A percentile compares a stretch with the other conserved stretches of the same genome.
Conservation (phyloP, 1,140 invertebrate species). For the Melipona quadrifasciata region DNA sequence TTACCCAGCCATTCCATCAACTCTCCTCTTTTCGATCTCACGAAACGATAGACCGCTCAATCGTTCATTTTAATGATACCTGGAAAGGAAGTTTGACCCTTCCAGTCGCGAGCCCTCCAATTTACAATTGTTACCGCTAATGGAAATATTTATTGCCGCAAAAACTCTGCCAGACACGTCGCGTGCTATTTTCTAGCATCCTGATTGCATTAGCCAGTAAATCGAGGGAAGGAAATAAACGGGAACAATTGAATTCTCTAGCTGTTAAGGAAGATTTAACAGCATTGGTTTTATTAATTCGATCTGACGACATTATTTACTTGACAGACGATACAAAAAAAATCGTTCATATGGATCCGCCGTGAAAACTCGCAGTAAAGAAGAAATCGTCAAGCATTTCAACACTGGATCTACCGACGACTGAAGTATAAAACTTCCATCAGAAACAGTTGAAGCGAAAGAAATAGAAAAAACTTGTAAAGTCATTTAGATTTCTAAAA, state of each 20-base stretch:
- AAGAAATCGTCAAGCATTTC: no score
- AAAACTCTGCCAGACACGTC: neutral
- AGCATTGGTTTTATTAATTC: neutral
- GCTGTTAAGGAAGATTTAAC: no score
- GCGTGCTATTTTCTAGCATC: neutral
- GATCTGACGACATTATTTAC: no score
- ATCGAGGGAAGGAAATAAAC: neutral
- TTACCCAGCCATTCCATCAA: neutral
- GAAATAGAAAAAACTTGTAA: no score
- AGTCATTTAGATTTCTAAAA: no score
- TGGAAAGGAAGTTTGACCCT: slow-evolving; percentile 9
- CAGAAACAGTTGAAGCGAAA: no score
- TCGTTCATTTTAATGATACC: slow-evolving; percentile 42
- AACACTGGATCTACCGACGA: no score
- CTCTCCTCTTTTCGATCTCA: slow-evolving; percentile 8
- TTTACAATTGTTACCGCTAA: slow-evolving; percentile 29
- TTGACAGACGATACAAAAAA: no score
- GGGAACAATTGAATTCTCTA: neutral
- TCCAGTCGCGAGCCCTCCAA: slow-evolving; percentile 22
- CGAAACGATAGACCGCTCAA: slow-evolving; percentile 34
- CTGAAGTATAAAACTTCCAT: no score
- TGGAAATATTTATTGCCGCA: slow-evolving; percentile 19
- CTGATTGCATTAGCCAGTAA: neutral
- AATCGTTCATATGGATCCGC: no score
- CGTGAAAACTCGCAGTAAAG: no score